phyloP scores from a whole-genome alignment of 2,113 vertebrate species.

The Ginglymostoma cirratum region DNA sequence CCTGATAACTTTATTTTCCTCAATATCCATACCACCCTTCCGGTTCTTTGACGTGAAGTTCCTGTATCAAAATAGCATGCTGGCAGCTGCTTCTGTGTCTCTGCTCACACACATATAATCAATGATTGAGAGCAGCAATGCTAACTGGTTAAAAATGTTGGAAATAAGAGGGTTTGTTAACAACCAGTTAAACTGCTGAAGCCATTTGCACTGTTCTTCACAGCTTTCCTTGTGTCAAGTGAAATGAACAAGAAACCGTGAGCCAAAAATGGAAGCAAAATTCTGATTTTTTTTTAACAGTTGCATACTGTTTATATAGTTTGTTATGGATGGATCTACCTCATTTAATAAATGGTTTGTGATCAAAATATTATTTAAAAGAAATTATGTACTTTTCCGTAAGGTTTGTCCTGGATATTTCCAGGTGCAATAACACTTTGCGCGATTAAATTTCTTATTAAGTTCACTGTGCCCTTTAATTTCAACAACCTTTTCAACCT shows the following conservation, averaged over 20 bases:
- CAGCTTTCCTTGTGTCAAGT: neutral
- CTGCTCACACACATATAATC: neutral
- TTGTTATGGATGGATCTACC: neutral
- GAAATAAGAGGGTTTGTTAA: neutral
- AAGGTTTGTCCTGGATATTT: neutral
- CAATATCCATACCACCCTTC: neutral
- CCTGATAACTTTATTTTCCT: neutral
- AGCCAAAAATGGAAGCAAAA: constrained; percentile 7
- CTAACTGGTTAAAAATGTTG: neutral
- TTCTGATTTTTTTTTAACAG: neutral
- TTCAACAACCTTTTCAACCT: neutral
- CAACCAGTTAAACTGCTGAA: neutral
- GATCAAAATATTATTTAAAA: neutral
- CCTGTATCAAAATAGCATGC: neutral
- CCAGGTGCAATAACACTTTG: neutral
- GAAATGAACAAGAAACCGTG: neutral
- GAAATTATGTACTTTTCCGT: neutral
- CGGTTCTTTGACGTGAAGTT: neutral
- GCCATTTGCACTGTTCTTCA: neutral
- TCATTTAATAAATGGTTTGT: neutral
- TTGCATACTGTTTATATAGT: neutral
- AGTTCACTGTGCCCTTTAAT: neutral
- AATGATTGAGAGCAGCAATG: constrained; percentile 4
- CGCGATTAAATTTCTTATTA: neutral
- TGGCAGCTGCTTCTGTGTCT: neutral